Base-by-base conservation (phyloP, 2,113 vertebrate species). In the Tretioscincus oriximinensis region DNA sequence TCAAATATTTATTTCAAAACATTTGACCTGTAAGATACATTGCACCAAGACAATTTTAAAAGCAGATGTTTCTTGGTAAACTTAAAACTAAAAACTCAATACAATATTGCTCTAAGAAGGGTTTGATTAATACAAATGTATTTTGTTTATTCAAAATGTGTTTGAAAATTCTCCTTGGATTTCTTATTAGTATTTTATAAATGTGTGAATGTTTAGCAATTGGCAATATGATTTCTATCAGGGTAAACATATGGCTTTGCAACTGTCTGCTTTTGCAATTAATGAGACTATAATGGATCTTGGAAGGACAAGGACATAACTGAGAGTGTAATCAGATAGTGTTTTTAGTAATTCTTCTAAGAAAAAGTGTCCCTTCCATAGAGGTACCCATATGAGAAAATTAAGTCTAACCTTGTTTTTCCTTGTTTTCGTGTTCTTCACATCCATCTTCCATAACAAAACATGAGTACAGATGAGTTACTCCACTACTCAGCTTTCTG, bases 31-130 rank as follows among this genome's bases (percentile, higher is more conserved):
- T 91, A 89, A 89, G 88, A 88, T 86, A 84, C 61, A 26, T 70
- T 81, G 51, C 47, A 6, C 67, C 80, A 72, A 89, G 81, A 74
- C 83, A 26, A 89, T 16, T 76, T 63, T 78, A 86, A 81, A 90
- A 91, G 51, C 85, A 90, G 85, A 89, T 92, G 87, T 85, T 90
- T 31, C 78, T 31, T 90, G 73, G 81, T 87, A 88, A 49, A 77
- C 76, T 87, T 88, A 86, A 85, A n/a, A 82, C 85, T 70, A 86
- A 87, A 79, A 88, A 69, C 67, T 87, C 51, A 76, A 90, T 84
- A 90, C 81, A 28, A 84, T 87, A 74, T 68, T 87, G 82, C 47
- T 76, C 67, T 80, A 86, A 70, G 81, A 86, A 87, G 87, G 68
- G 35, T 28, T 87, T 85, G 77, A 29, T 65, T 83, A 84, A 24